Evolutionary conservation across 1,140 invertebrate genomes (phyloP), one percentile per base, ranked within the genome.

Genomic region (Drosophila tristis): DNA sequence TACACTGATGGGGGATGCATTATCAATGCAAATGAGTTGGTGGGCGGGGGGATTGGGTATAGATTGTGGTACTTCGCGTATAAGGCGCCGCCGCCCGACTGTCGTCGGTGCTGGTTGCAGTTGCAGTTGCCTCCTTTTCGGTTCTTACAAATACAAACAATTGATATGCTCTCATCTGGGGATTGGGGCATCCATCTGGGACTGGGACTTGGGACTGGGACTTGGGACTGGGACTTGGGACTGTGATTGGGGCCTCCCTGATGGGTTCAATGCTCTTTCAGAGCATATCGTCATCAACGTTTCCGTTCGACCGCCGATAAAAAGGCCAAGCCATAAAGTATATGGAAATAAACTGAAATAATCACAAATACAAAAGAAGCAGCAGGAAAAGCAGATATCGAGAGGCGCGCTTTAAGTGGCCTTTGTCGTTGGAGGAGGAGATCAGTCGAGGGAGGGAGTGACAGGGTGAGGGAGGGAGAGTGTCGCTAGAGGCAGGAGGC

Each of bases 1-100:
- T 11, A 11, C 31, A 58, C 48, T 16, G 0, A 16, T 16, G 16
- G 16, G 16, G 16, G 16, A 66, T 66, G 71, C 72, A 86, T 86
- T 86, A 87, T 87, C 82, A 78, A 77, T 78, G 75, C 77, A 58
- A 80, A 75, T 59, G 73, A 55, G 59, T 71, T 63, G 67, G 65
- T 64, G 64, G 68, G 45, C 64, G 65, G 68, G 67, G 68, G 68
- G 45, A 57, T 55, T 65, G 54, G 43, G 9, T n/a, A 43, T 48
- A 44, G 54, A 59, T 55, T 68, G 56, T 35, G 57, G 44, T 67
- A 51, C 48, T 56, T 67, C 16, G 29, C 50, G 43, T 48, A 45
- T 47, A 20, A 16, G 25, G 20, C 20, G 20, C 1, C 20, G 20
- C 20, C 20, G 20, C 20, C 20, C 20, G 20, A 20, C 20, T 20